phyloP scores from a whole-genome alignment of 2,888 invertebrate genomes.

The Chymomyza amoena region DNA sequence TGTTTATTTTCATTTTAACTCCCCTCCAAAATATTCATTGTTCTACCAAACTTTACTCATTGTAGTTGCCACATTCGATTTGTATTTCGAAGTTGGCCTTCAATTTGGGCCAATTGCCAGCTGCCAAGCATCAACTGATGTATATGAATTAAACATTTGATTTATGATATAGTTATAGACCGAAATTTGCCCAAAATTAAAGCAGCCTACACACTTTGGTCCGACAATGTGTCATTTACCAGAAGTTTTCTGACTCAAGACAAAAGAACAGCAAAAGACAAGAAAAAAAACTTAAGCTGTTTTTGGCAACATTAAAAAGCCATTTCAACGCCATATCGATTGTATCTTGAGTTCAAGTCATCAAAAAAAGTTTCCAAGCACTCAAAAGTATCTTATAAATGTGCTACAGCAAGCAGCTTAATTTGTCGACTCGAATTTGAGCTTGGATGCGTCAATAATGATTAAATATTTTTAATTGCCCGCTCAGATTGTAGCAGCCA shows the following conservation, averaged over 20 bases:
- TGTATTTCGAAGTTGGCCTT: slow-evolving; percentile 34
- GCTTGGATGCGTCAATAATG: slow-evolving; percentile 56
- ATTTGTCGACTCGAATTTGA: slow-evolving; percentile 47
- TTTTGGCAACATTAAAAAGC: slow-evolving; percentile 8
- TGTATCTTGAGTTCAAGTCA: neutral
- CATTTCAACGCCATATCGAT: slow-evolving; percentile 5
- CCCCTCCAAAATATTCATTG: slow-evolving; percentile 29
- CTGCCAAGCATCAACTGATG: slow-evolving; percentile 4
- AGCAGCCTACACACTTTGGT: neutral
- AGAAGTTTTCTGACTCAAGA: neutral
- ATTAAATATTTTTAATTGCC: slow-evolving; percentile 61
- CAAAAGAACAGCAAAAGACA: no score
- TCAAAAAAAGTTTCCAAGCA: neutral
- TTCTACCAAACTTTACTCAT: slow-evolving; percentile 25
- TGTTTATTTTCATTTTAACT: slow-evolving; percentile 17
- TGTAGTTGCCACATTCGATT: slow-evolving; percentile 30
- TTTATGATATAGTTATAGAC: neutral
- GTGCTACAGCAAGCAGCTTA: slow-evolving; percentile 41
- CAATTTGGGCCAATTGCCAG: slow-evolving; percentile 15
- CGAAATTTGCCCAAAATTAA: neutral
- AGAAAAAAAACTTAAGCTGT: slow-evolving; percentile 2
- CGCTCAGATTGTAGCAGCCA: neutral
- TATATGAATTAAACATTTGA: neutral
- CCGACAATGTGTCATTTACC: neutral
- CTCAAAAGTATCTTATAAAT: neutral